Evolutionary conservation across 2,113 vertebrate species (phyloP).

Genomic region (Apodemus speciosus): DNA sequence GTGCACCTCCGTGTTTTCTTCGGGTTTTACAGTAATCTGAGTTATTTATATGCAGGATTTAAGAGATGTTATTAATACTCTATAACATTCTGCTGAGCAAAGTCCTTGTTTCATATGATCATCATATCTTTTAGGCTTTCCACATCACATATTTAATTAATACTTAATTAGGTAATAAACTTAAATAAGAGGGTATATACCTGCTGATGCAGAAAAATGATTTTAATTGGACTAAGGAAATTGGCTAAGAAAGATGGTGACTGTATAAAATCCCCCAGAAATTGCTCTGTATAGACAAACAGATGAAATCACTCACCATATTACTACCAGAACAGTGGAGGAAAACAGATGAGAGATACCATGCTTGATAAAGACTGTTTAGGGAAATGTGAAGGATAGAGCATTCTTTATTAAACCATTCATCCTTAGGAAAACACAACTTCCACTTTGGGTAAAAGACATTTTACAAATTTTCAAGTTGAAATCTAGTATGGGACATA

Average conservation of each 20-base stretch:
- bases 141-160: constrained; percentile 44
- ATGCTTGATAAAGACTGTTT: background rate
- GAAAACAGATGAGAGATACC: background rate
- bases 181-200: background rate
- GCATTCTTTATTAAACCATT: background rate
- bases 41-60: background rate
- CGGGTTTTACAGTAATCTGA: no score
- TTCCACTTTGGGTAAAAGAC: background rate
- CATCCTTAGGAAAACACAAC: background rate
- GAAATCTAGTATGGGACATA: no score
- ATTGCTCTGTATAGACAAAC: background rate
- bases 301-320: background rate
- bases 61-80: constrained; percentile 20
- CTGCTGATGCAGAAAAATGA: background rate
- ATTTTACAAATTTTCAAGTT: background rate
- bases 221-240: background rate
- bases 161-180: background rate
- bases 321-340: background rate
- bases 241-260: background rate
- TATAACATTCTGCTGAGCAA: constrained; percentile 22
- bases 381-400: background rate
- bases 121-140: background rate
- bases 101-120: background rate
- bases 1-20: no score
- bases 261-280: background rate